Evolutionary conservation across 23 tunicate species (phyloP).

Genomic region (Halocynthia aurantium): DNA sequence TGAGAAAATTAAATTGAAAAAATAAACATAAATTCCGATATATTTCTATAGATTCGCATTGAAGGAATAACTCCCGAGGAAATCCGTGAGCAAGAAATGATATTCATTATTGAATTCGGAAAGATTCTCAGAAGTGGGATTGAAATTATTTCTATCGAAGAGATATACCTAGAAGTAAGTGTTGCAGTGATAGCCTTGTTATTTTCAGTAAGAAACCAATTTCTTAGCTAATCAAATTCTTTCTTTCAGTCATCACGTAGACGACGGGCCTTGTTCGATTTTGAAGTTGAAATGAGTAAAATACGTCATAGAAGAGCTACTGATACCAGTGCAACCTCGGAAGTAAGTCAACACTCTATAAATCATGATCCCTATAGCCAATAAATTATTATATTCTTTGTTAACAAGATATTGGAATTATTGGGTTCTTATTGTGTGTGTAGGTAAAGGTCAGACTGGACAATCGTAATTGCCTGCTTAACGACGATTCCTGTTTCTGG

Average conservation of each 20-base stretch:
- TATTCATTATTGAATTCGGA: constrained; percentile 12
- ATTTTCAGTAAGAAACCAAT: no score
- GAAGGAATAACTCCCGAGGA: constrained; percentile 49
- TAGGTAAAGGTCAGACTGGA: constrained; percentile 41
- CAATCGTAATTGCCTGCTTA: constrained; percentile 52
- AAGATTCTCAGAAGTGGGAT: constrained; percentile 1
- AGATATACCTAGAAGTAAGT: no score
- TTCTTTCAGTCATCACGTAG: constrained; percentile 25
- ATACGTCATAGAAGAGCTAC: no score
- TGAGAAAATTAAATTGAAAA: neutral
- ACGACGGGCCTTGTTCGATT: constrained; percentile 16
- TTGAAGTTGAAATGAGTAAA: no score
- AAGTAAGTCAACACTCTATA: no score
- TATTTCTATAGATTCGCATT: constrained; percentile 32
- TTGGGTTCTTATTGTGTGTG: constrained; percentile 1
- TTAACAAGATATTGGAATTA: no score
- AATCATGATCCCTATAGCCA: no score
- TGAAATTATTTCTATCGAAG: neutral
- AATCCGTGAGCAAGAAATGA: constrained; percentile 14
- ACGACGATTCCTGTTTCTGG: constrained; percentile 17
- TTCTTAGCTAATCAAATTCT: neutral
- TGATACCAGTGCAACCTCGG: no score
- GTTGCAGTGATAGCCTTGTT: no score
- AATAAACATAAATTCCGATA: neutral
- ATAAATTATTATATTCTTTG: no score